A percentile compares a stretch with the other conserved stretches of the same genome.
Evolutionary conservation across 2,113 vertebrate species (phyloP).

Genomic region (Sus scrofa): T2T-Sscrofa CM000826.6:101777501-101778000

Average conservation of each 20-base stretch:
- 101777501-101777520: not conserved
- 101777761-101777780: slow-evolving; percentile 50
- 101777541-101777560: not conserved
- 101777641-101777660: not conserved
- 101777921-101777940: not conserved
- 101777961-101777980: not conserved
- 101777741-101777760: slow-evolving; percentile 42
- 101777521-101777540: not conserved
- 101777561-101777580: slow-evolving; percentile 29
- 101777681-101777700: not conserved
- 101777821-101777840: not conserved
- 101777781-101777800: slow-evolving; percentile 73
- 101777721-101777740: slow-evolving; percentile 42
- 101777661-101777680: not conserved
- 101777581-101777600: not conserved
- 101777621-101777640: slow-evolving; percentile 2
- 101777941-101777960: not conserved
- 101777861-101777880: not conserved
- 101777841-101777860: not conserved
- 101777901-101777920: slow-evolving; percentile 17
- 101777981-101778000: not conserved
- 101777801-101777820: slow-evolving; percentile 36
- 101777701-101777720: slow-evolving; percentile 55
- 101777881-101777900: slow-evolving; percentile 44
- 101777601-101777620: slow-evolving; percentile 25